Base-by-base conservation (phyloP, 2,113 vertebrate species). In the Mola mola region DNA sequence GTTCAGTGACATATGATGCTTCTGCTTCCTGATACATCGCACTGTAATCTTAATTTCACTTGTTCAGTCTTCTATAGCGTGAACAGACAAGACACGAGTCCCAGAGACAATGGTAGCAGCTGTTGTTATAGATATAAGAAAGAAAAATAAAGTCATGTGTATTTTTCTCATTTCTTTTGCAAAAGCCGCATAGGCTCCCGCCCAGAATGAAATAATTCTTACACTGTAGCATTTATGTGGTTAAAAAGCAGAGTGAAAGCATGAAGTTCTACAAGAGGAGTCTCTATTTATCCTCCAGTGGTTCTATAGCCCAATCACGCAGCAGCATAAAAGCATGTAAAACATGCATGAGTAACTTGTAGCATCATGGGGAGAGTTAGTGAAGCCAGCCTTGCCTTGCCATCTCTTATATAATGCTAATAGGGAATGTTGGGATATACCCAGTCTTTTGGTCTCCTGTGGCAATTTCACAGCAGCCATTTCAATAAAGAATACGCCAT, bases 371-470 rank as follows among this genome's bases (percentile, higher is more conserved):
- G 58, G 66, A 66, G 66, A 19, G 63, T 77, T 71, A 56, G 53
- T 46, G 26, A 55, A 72, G 62, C 83, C 83, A 62, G 63, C 69
- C 49, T 59, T 50, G 70, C n/a, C n/a, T n/a, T n/a, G n/a, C n/a
- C 82, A 72, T 60, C 67, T 81, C 79, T 87, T 86, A 84, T 64
- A 75, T 85, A 86, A 85, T 56, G 36, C 69, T 80, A 75, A 83
- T 58, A 75, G 55, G 63, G 26, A 60, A 58, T 3, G 4, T 19
- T 22, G 26, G 20, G 46, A 41, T 53, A 49, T 19, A 37, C 28
- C 46, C 11, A n/a, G 26, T 50, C 15, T 65, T 28, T 53, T 1
- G 46, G 43, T 31, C 15, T 51, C 44, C 29, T 4, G 1, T 28
- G 42, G 41, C 4, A 5, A 56, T 36, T 68, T 36, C 37, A 42